These are phyloP conservation scores for Pemphredon lugubris DNA, from an alignment of 2,888 invertebrate species.

Conservation along the genomic window DNA sequence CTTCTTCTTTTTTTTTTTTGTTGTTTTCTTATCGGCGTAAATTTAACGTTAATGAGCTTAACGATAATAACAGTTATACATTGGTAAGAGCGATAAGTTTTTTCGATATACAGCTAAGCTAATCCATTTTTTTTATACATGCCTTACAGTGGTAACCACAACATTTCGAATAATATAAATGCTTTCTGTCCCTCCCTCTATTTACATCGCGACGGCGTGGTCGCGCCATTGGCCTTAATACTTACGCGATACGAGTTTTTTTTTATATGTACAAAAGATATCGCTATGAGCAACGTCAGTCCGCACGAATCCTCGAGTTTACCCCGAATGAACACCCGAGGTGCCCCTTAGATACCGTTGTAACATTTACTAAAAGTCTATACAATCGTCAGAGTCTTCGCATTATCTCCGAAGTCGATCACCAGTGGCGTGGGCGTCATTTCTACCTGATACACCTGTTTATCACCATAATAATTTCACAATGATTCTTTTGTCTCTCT, in stretches of 20 bases:
- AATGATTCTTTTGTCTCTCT: no score
- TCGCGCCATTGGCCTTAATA: slow-evolving; percentile 28
- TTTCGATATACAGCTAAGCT: slow-evolving; percentile 73
- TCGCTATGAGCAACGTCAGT: slow-evolving; percentile 58
- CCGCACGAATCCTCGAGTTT: slow-evolving; percentile 33
- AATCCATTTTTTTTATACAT: slow-evolving; percentile 69
- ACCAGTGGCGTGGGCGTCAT: no score
- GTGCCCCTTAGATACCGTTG: slow-evolving; percentile 58
- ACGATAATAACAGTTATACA: slow-evolving; percentile 65
- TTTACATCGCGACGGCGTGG: slow-evolving; percentile 39
- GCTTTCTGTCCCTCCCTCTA: slow-evolving; percentile 36
- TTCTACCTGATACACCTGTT: no score
- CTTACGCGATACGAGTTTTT: slow-evolving; percentile 47
- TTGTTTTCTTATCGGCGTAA: slow-evolving; percentile 4
- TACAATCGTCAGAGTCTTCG: slow-evolving; percentile 35
- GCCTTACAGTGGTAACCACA: slow-evolving; percentile 50
- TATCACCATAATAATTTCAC: no score
- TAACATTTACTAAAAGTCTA: slow-evolving; percentile 55
- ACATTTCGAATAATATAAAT: slow-evolving; percentile 59
- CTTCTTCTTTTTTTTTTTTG: no score
- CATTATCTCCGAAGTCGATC: slow-evolving; percentile 11
- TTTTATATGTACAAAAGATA: slow-evolving; percentile 69
- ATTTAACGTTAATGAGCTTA: slow-evolving; percentile 54
- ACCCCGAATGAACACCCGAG: slow-evolving; percentile 19
- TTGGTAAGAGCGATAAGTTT: slow-evolving; percentile 67